These are phyloP conservation scores for Epiblema foenella DNA, from an alignment of 2,888 invertebrate genomes.

Conservation along the genomic window DNA sequence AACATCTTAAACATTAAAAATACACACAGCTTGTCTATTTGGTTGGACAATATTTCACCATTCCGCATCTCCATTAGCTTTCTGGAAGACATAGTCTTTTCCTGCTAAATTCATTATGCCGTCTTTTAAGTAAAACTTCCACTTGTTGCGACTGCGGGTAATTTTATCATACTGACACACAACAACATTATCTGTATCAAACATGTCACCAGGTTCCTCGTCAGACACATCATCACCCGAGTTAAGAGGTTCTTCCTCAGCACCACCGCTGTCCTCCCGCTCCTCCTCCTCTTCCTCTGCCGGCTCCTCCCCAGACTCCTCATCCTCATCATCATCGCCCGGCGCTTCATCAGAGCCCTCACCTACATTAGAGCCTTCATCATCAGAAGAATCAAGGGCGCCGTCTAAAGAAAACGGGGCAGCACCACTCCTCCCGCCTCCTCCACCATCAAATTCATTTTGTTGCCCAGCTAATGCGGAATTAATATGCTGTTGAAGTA, in stretches of 20 bases:
- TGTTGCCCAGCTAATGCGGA: conserved; percentile 87
- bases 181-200: conserved; percentile 99
- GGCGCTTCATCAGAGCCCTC: conserved; percentile 88
- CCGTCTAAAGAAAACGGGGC: conserved; percentile 85
- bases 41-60: conserved; percentile 88
- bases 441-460: conserved; percentile 79
- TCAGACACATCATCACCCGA: conserved; percentile 99
- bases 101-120: conserved; percentile 99
- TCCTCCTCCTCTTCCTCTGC: conserved; percentile 88
- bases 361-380: conserved; percentile 87
- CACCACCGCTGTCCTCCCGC: conserved; percentile 87
- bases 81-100: conserved; percentile 99
- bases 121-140: conserved; percentile 99
- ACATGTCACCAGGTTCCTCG: conserved; percentile 96
- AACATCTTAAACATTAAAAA: conserved; percentile 68
- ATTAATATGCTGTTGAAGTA: conserved; percentile 95
- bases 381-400: conserved; percentile 89
- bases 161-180: conserved; percentile 99
- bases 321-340: conserved; percentile 90
- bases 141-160: conserved; percentile 98
- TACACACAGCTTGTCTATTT: conserved; percentile 66
- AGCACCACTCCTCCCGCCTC: conserved; percentile 76
- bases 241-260: conserved; percentile 95
- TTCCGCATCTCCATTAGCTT: conserved; percentile 99
- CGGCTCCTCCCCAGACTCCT: conserved; percentile 89